A percentile compares a stretch with the other conserved stretches of the same genome.
phyloP scores from a whole-genome alignment of 2,113 vertebrate genomes.

The Tringa solitaria region DNA sequence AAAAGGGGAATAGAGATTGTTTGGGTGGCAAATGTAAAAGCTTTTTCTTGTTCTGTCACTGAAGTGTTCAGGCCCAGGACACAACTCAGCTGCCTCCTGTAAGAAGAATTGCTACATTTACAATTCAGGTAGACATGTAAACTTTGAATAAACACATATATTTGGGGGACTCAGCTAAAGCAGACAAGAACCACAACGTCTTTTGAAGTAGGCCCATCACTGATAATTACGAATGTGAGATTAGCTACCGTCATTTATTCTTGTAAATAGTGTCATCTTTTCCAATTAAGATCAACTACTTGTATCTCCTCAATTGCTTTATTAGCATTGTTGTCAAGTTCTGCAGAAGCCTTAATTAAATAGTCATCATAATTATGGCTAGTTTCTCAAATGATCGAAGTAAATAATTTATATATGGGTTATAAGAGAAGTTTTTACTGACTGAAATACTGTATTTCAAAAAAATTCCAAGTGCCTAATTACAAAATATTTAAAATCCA shows the following conservation, averaged over 20 bases:
- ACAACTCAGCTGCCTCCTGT: neutral
- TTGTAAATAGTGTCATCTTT: constrained; percentile 74
- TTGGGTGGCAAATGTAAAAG: neutral
- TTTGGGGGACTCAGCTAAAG: constrained; percentile 21
- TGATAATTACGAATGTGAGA: constrained; percentile 69
- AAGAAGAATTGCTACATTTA: constrained; percentile 10
- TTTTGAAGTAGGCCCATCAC: constrained; percentile 56
- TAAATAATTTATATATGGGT: constrained; percentile 45
- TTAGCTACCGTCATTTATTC: constrained; percentile 68
- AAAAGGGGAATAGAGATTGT: neutral
- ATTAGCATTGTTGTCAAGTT: constrained; percentile 70
- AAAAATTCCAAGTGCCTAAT: neutral
- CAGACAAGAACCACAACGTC: constrained; percentile 25
- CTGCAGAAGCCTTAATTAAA: constrained; percentile 70
- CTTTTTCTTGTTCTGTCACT: neutral
- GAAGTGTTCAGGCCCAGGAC: neutral
- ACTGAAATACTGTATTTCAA: neutral
- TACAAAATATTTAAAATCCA: constrained; percentile 1
- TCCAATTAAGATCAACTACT: constrained; percentile 72
- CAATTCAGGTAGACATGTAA: neutral
- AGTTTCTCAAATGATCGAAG: constrained; percentile 54
- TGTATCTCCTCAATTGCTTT: constrained; percentile 54
- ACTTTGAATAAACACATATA: constrained; percentile 28
- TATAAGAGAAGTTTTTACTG: constrained; percentile 31
- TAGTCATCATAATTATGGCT: constrained; percentile 62